Conservation (phyloP, 2,888 invertebrate genomes). For the Pilophorus perplexus region DNA sequence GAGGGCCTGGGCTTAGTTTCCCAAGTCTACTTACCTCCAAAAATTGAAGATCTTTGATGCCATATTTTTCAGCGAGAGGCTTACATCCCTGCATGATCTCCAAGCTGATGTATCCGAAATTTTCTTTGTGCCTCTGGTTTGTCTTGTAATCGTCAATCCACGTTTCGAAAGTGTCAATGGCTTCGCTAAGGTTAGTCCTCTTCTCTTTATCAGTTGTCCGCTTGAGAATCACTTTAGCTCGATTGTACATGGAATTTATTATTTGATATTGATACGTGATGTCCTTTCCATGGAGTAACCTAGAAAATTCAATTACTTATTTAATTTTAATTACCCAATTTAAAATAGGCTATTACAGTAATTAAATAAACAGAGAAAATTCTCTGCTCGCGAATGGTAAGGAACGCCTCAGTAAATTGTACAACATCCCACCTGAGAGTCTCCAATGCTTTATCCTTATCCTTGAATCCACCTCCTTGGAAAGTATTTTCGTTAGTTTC, state of each 20-base stretch:
- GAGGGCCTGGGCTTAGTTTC: too few relatives aligned
- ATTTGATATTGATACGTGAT: slow-evolving; percentile 70
- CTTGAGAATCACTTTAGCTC: slow-evolving; percentile 52
- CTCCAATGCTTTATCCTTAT: slow-evolving; percentile 68
- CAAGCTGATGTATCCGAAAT: slow-evolving; percentile 66
- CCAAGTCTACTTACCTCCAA: slow-evolving; percentile 50
- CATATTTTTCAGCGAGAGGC: slow-evolving; percentile 58
- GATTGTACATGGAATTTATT: slow-evolving; percentile 51
- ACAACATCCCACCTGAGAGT: slow-evolving; percentile 56
- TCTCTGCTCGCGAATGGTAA: too few relatives aligned
- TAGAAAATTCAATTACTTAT: slow-evolving; percentile 51
- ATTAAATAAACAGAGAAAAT: too few relatives aligned
- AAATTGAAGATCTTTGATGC: slow-evolving; percentile 58
- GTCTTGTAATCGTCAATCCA: slow-evolving; percentile 71
- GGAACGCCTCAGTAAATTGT: too few relatives aligned
- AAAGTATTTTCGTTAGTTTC: slow-evolving; percentile 58
- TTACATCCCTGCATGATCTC: slow-evolving; percentile 60
- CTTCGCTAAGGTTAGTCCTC: slow-evolving; percentile 70
- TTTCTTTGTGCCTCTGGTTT: slow-evolving; percentile 64
- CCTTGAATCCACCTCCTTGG: slow-evolving; percentile 74
- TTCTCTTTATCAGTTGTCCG: slow-evolving; percentile 75
- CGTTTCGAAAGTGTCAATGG: slow-evolving; percentile 66
- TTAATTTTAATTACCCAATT: not conserved
- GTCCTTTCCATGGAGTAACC: slow-evolving; percentile 67
- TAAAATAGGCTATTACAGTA: not conserved